These are phyloP conservation scores for Aphis craccivora DNA, from an alignment of 1,140 invertebrate species.

Conservation along the genomic window DNA sequence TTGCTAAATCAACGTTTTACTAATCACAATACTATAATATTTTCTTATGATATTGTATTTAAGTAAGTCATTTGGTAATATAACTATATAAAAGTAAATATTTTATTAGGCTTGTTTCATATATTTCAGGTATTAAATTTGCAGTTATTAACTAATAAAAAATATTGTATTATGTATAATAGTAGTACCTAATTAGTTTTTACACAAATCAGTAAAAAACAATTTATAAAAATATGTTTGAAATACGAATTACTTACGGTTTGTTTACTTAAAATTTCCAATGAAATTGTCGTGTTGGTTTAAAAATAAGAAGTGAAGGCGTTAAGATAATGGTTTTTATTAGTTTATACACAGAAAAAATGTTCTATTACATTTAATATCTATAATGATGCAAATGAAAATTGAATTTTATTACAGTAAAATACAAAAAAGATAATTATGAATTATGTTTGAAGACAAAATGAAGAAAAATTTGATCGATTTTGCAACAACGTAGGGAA, in stretches of 20 bases:
- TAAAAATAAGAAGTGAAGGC: not conserved
- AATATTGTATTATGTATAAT: not conserved
- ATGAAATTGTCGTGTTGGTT: not conserved
- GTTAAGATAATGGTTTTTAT: not conserved
- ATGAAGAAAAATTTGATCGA: not conserved
- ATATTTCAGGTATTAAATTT: not conserved
- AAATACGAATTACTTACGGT: not conserved
- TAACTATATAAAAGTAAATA: not conserved
- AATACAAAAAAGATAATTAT: not conserved
- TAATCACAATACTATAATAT: not conserved
- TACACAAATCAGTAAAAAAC: not conserved
- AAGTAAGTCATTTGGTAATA: not conserved
- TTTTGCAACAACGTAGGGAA: too few species aligned
- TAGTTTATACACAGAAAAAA: not conserved
- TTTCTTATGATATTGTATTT: not conserved
- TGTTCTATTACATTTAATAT: not conserved
- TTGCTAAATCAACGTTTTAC: not conserved
- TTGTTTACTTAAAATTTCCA: not conserved
- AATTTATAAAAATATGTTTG: not conserved
- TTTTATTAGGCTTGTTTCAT: not conserved
- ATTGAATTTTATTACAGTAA: not conserved
- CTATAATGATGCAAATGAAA: not conserved
- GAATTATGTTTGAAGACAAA: not conserved
- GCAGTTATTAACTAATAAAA: not conserved
- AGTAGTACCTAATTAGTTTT: not conserved